Percentiles rank a stretch among this genome's conserved stretches.
These are phyloP conservation scores for Sarcophaga variegata DNA, from an alignment of 2,888 invertebrate species.

Conservation along the genomic window DNA sequence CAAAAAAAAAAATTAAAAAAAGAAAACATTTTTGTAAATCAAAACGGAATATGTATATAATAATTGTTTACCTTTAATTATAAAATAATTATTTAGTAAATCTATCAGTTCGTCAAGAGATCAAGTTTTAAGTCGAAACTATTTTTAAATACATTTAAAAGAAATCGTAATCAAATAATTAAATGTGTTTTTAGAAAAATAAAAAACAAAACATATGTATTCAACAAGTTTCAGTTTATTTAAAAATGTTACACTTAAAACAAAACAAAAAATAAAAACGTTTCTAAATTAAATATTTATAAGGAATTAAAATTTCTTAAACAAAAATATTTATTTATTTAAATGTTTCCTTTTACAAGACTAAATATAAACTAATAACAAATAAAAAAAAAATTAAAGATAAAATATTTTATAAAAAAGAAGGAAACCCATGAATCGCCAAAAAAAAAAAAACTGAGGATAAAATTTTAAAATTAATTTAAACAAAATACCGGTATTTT, in stretches of 20 bases:
- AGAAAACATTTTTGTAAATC: conserved; percentile 25
- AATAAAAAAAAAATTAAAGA: conserved; percentile 26
- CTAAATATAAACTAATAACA: not conserved
- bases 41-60: conserved; percentile 36
- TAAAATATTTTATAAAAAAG: not conserved
- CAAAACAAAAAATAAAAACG: too few relatives aligned
- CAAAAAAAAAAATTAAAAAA: conserved; percentile 21
- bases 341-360: conserved; percentile 54
- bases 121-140: too few relatives aligned
- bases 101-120: not conserved
- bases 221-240: not conserved
- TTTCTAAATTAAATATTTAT: conserved; percentile 34
- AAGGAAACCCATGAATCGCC: not conserved
- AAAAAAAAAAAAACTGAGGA: conserved; percentile 20
- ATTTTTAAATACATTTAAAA: too few relatives aligned
- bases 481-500: conserved; percentile 27
- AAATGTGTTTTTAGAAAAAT: not conserved
- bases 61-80: conserved; percentile 25
- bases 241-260: too few relatives aligned
- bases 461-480: not conserved
- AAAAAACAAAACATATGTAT: not conserved
- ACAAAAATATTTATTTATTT: conserved; percentile 57
- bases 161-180: not conserved
- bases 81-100: not conserved
- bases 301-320: conserved; percentile 30